Evolutionary conservation across 2,113 vertebrate genomes (phyloP).

Genomic region (Salvelinus alpinus): DNA sequence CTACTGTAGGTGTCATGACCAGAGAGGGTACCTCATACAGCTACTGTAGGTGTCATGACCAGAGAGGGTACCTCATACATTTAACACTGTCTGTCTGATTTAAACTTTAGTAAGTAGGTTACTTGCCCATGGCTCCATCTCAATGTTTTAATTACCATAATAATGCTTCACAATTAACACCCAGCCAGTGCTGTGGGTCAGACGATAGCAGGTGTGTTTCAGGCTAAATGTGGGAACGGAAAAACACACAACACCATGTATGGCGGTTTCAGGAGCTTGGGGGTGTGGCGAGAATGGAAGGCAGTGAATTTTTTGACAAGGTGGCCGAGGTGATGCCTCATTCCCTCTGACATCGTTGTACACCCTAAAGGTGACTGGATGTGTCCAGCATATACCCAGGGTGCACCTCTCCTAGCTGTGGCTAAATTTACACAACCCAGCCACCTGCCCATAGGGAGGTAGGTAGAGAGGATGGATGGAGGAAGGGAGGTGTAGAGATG

Average conservation of each 20-base stretch:
- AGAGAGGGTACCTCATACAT: constrained; percentile 29
- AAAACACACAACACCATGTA: constrained; percentile 58
- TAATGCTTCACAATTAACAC: constrained; percentile 72
- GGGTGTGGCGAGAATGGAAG: constrained; percentile 63
- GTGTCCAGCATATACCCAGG: constrained; percentile 68
- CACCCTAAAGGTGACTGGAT: constrained; percentile 72
- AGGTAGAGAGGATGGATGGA: background rate
- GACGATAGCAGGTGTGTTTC: constrained; percentile 56
- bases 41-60: background rate
- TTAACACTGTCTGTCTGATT: constrained; percentile 49
- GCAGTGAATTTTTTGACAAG: constrained; percentile 75
- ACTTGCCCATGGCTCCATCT: constrained; percentile 56
- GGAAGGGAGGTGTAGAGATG: background rate
- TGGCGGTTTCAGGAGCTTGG: constrained; percentile 52
- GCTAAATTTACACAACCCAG: constrained; percentile 67
- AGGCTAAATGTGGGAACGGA: constrained; percentile 66
- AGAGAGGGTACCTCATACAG: no score
- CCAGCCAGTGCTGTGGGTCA: constrained; percentile 59
- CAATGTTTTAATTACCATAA: constrained; percentile 68
- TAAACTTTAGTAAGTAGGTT: constrained; percentile 37
- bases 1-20: no score
- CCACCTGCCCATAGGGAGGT: constrained; percentile 69
- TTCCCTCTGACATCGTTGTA: constrained; percentile 69
- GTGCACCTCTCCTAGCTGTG: constrained; percentile 71
- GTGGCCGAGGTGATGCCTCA: constrained; percentile 68